Conservation (phyloP, 1,140 invertebrate species). For the Bathynomus jamesi region DNA sequence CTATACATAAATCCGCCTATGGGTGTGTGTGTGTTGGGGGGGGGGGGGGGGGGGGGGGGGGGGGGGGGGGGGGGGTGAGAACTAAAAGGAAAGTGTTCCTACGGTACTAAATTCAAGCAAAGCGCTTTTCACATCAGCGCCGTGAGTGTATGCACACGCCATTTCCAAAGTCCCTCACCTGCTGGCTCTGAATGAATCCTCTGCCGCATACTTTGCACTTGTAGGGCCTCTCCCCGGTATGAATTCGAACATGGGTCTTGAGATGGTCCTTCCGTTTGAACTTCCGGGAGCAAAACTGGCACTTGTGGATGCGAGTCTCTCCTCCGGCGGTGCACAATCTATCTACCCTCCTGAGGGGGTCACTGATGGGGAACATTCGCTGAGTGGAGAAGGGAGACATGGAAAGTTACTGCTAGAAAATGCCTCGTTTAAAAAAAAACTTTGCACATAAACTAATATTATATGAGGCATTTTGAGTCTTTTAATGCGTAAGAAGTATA, state of each 20-base stretch:
- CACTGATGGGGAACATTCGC: slow-evolving; percentile 36
- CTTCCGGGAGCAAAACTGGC: slow-evolving; percentile 34
- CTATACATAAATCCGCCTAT: too few relatives aligned
- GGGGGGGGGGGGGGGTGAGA: too few relatives aligned
- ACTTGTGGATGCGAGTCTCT: slow-evolving; percentile 36
- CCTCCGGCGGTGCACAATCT: slow-evolving; percentile 19
- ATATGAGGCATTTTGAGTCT: too few relatives aligned
- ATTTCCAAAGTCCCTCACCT: slow-evolving; percentile 18
- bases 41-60: too few relatives aligned
- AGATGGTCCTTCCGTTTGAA: slow-evolving; percentile 50
- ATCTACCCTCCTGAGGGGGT: slow-evolving; percentile 29
- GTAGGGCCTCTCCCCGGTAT: slow-evolving; percentile 57
- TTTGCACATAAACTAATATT: too few relatives aligned
- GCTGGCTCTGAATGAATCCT: slow-evolving; percentile 37
- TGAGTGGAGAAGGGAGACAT: slow-evolving; percentile 14
- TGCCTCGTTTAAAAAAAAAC: too few relatives aligned
- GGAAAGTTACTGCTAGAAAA: neutral
- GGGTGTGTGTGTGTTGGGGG: too few relatives aligned
- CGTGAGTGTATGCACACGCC: too few relatives aligned
- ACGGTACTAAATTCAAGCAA: too few relatives aligned
- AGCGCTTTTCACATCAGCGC: too few relatives aligned
- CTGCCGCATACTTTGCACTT: slow-evolving; percentile 52
- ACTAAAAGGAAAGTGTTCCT: too few relatives aligned
- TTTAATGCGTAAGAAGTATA: too few relatives aligned
- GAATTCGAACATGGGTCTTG: slow-evolving; percentile 76